Evolutionary conservation across 2,113 vertebrate species (phyloP), one percentile per base, ranked within the genome.

Genomic region (Microtus pennsylvanicus): DNA sequence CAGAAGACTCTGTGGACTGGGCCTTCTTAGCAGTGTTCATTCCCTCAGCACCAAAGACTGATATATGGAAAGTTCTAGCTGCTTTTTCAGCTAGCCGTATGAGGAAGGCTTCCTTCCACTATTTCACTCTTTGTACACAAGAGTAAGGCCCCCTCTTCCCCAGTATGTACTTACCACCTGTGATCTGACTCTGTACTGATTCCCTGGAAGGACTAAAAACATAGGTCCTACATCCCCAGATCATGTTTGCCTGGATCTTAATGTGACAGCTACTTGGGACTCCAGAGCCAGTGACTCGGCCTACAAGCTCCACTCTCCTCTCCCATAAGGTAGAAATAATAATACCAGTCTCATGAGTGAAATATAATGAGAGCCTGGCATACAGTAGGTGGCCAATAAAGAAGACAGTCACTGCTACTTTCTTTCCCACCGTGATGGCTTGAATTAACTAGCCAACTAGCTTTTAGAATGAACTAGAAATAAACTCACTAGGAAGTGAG

Each of bases 341-440:
- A 7, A 10, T 0, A 2, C 4, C 61, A 3, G 0, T 24, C 61
- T 35, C 3, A 0, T 14, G 5, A 21, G 67, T 5, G 1, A 4
- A 50, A 19, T n/a, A 11, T 0, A 26, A n/a, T 5, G 3, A 30
- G 21, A 28, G 3, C 38, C 70, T 45, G 72, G 55, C 28, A 16
- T 3, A 11, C 4, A 30, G 7, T 1, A 13, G 12, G n/a, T 38
- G 0, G 5, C 14, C 75, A n/a, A 16, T 28, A 24, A 83, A 76
- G 35, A 26, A 28, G 5, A 28, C 7, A 2, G 21, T 50, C 26
- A 11, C 0, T 14, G 5, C 33, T 35, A 3, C 16, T 8, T 1
- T 12, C 63, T 52, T 14, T 50, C 16, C 55, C 10, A 1, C 26
- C 28, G 33, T 24, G 13, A 13, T 50, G n/a, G 19, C 22, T 11